Conservation (phyloP, 2,797 vertebrate genomes). For the Coilia nasus region DNA sequence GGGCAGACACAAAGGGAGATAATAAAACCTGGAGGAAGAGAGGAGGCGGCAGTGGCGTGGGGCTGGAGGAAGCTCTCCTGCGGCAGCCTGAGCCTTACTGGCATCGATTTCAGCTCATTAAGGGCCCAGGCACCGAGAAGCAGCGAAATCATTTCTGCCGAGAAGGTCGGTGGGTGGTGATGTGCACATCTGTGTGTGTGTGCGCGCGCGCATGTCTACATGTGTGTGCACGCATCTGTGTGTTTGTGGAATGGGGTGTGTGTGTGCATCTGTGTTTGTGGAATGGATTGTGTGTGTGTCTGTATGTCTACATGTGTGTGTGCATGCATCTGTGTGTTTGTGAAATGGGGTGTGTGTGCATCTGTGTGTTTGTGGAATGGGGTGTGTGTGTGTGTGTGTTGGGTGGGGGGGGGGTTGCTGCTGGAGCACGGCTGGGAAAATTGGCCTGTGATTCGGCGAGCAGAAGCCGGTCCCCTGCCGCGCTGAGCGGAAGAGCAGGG, state of each 20-base stretch:
- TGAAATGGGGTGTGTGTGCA: neutral
- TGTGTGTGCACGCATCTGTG: neutral
- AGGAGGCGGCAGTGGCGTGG: conserved; percentile 31
- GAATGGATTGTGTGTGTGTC: neutral
- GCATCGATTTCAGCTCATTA: conserved; percentile 78
- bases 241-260: neutral
- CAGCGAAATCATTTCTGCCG: conserved; percentile 66
- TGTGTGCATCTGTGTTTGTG: neutral
- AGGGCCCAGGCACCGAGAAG: conserved; percentile 70
- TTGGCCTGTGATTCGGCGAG: conserved; percentile 74
- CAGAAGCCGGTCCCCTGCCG: conserved; percentile 73
- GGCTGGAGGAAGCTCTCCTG: conserved; percentile 58
- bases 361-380: neutral
- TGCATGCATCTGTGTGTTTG: neutral
- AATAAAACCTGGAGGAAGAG: conserved; percentile 4
- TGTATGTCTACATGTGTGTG: neutral
- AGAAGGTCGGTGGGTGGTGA: conserved; percentile 12
- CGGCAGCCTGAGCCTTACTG: conserved; percentile 64
- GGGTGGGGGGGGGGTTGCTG: conserved; percentile 30
- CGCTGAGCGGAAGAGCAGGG: conserved; percentile 76
- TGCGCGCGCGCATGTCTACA: neutral
- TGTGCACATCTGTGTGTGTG: conserved; percentile 21
- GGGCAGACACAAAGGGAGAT: conserved; percentile 8
- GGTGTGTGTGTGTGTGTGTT: neutral
- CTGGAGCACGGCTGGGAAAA: conserved; percentile 66